These are phyloP conservation scores for Kryphioiulus occultus DNA, from an alignment of 2,888 invertebrate species.

Conservation along the genomic window DNA sequence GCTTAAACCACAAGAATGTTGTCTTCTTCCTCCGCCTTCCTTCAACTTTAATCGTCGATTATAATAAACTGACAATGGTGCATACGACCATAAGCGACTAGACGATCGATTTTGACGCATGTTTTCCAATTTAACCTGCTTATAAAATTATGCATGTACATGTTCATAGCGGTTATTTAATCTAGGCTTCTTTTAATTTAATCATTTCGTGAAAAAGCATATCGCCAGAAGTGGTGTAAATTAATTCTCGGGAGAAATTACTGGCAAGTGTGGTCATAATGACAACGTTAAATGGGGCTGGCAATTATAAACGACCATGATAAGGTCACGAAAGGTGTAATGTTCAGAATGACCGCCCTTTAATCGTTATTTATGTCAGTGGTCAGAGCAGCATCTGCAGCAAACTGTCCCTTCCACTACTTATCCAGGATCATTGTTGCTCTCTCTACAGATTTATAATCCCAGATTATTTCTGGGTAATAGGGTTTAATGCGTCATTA, in stretches of 20 bases:
- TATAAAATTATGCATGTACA: not conserved
- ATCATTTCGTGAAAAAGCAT: not conserved
- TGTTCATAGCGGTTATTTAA: not conserved
- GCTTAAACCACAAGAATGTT: too few relatives aligned
- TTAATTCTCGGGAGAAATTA: conserved; percentile 22
- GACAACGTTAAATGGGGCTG: not conserved
- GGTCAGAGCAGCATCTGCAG: not conserved
- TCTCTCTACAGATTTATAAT: not conserved
- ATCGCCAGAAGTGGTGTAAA: not conserved
- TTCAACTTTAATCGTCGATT: not conserved
- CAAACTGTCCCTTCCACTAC: not conserved
- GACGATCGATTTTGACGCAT: not conserved
- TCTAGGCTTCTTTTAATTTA: not conserved
- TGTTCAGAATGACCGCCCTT: not conserved
- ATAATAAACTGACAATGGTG: not conserved
- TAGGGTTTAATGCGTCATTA: not conserved
- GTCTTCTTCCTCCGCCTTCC: too few relatives aligned
- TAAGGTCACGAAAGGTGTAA: not conserved
- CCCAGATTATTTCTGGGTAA: not conserved
- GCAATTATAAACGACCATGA: conserved; percentile 8
- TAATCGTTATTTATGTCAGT: not conserved
- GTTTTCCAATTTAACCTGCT: not conserved
- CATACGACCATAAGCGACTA: not conserved
- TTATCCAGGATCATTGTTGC: not conserved
- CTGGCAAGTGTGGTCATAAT: not conserved